phyloP scores from a whole-genome alignment of 2,888 invertebrate genomes.

The Coremacera marginata region DNA sequence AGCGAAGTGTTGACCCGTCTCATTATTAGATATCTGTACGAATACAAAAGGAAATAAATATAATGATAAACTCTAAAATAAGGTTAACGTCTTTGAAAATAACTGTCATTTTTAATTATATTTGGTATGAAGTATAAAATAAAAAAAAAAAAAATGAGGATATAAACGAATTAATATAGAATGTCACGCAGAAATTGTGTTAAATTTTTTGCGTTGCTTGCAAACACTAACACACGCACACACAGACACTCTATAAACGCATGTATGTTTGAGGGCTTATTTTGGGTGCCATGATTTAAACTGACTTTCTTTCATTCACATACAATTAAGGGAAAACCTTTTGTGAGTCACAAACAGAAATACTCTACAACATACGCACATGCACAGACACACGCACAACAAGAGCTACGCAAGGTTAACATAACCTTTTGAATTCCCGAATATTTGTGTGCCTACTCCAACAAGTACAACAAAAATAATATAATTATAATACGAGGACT shows the following conservation, averaged over 20 bases:
- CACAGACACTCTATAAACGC: no score
- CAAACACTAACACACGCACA: not conserved
- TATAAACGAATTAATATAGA: not conserved
- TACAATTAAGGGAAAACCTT: not conserved
- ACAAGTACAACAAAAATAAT: no score
- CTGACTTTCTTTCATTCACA: conserved; percentile 9
- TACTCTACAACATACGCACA: not conserved
- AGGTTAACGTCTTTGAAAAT: not conserved
- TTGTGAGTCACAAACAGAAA: conserved; percentile 17
- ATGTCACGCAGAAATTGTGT: conserved; percentile 7
- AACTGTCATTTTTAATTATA: no score
- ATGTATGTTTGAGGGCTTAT: not conserved
- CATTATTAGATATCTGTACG: no score
- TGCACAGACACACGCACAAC: not conserved
- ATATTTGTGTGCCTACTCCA: no score
- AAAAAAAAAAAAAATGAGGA: not conserved
- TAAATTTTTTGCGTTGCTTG: not conserved
- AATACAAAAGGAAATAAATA: conserved; percentile 1
- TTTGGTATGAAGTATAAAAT: no score
- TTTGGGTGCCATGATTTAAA: not conserved
- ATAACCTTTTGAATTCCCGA: no score
- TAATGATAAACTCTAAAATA: conserved; percentile 11
- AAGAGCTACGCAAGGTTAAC: not conserved
- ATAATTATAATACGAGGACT: no score
- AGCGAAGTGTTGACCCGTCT: no score